phyloP scores from a whole-genome alignment of 1,140 invertebrate species.

The Drosophila takahashii region DNA sequence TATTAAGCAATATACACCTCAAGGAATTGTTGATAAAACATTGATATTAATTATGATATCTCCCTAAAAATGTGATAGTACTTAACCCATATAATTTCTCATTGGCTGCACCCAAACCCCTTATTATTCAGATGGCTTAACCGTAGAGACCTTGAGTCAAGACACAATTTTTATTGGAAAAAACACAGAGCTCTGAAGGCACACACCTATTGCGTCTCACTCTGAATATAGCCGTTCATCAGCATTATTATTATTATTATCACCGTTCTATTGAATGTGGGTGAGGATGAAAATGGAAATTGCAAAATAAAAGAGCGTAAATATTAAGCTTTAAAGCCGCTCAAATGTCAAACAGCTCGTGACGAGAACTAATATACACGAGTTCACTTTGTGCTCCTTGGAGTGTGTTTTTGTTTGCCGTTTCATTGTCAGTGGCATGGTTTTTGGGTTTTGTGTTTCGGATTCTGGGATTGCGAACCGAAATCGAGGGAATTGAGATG shows the following conservation, averaged over 20 bases:
- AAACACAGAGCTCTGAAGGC: not conserved
- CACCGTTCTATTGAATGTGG: slow-evolving; percentile 44
- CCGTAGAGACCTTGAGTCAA: slow-evolving; percentile 7
- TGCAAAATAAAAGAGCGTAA: slow-evolving; percentile 70
- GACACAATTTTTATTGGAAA: slow-evolving; percentile 12
- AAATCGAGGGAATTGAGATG: slow-evolving; percentile 72
- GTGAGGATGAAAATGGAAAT: slow-evolving; percentile 52
- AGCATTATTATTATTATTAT: slow-evolving; percentile 22
- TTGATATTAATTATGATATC: not conserved
- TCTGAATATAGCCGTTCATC: slow-evolving; percentile 21
- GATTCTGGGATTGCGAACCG: slow-evolving; percentile 59
- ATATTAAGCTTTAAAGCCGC: slow-evolving; percentile 59
- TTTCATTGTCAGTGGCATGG: slow-evolving; percentile 52
- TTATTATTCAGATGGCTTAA: slow-evolving; percentile 3
- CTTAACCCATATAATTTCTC: not conserved
- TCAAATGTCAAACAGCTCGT: slow-evolving; percentile 64
- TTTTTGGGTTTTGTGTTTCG: not conserved
- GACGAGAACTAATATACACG: slow-evolving; percentile 24
- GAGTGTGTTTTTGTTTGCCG: slow-evolving; percentile 27
- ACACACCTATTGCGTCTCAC: slow-evolving; percentile 30
- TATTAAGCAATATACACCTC: too few relatives aligned
- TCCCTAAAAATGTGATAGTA: not conserved
- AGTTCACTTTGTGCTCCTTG: slow-evolving; percentile 10
- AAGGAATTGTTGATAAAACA: too few relatives aligned
- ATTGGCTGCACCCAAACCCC: not conserved